Percentiles rank a stretch among this genome's conserved stretches.
Evolutionary conservation across 2,113 vertebrate genomes (phyloP).

Genomic region (Rattus rattus): DNA sequence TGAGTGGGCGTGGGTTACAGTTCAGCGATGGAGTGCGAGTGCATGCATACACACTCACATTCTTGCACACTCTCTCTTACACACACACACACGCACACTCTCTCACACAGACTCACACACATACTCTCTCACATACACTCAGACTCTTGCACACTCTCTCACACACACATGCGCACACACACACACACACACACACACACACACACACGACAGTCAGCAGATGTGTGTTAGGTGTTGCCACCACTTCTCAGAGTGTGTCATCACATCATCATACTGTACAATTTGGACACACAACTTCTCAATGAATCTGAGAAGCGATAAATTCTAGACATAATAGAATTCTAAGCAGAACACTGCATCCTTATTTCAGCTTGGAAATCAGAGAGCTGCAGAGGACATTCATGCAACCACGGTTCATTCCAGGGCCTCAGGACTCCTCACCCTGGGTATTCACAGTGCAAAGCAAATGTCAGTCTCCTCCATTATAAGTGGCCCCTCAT

Average conservation of each 20-base stretch:
- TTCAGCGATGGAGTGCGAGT: too few relatives aligned
- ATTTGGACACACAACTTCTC: background rate
- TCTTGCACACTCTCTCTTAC: too few relatives aligned
- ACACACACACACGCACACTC: too few relatives aligned
- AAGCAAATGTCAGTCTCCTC: slow-evolving; percentile 11
- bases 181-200: background rate
- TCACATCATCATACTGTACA: background rate
- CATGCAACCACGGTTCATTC: background rate
- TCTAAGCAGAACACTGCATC: background rate
- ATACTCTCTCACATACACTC: too few relatives aligned
- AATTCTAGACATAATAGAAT: background rate
- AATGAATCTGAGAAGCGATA: background rate
- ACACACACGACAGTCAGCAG: background rate
- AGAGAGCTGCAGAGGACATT: background rate
- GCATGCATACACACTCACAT: too few relatives aligned
- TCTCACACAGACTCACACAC: too few relatives aligned
- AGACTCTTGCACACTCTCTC: too few relatives aligned
- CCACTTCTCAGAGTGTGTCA: background rate
- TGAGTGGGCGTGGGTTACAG: background rate
- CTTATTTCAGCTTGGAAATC: slow-evolving; percentile 9
- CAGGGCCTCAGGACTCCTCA: background rate
- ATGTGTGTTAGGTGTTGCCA: background rate
- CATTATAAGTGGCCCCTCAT: background rate
- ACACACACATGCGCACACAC: background rate
- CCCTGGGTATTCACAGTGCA: background rate